These are phyloP conservation scores for Cinclus mexicanus DNA, from an alignment of 2,113 vertebrate species.

Conservation along the genomic window DNA sequence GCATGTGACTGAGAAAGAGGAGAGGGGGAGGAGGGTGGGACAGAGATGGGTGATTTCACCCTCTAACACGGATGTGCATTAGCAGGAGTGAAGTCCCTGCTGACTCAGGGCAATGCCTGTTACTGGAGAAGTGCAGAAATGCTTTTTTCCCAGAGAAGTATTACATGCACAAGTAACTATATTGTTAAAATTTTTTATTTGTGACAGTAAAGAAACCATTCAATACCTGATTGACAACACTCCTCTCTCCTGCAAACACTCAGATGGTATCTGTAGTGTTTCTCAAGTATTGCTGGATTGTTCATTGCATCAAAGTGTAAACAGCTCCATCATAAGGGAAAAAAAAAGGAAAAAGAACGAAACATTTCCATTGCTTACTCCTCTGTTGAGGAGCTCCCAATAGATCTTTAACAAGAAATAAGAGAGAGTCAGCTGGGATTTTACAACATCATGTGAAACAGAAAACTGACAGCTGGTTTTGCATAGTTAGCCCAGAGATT, in stretches of 20 bases:
- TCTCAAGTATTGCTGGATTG: slow-evolving; percentile 67
- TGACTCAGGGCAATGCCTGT: background rate
- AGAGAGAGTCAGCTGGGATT: slow-evolving; percentile 20
- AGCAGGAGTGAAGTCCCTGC: background rate
- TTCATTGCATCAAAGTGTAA: slow-evolving; percentile 69
- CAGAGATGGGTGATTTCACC: background rate
- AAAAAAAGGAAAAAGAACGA: background rate
- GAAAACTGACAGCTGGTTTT: slow-evolving; percentile 41
- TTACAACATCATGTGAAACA: slow-evolving; percentile 55
- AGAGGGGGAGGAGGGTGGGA: background rate
- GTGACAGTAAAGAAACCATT: slow-evolving; percentile 75
- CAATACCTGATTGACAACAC: slow-evolving; percentile 68
- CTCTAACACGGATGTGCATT: background rate
- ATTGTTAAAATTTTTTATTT: slow-evolving; percentile 75
- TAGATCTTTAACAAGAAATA: slow-evolving; percentile 32
- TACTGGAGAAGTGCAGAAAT: background rate
- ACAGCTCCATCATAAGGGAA: slow-evolving; percentile 42
- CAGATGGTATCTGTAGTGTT: slow-evolving; percentile 40
- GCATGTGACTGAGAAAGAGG: background rate
- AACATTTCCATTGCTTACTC: slow-evolving; percentile 30
- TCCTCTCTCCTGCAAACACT: slow-evolving; percentile 58
- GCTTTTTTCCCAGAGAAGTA: slow-evolving; percentile 50
- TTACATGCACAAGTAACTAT: slow-evolving; percentile 52
- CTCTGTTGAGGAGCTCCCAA: slow-evolving; percentile 38
- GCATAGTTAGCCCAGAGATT: slow-evolving; percentile 48